Evolutionary conservation across 2,797 vertebrate species (phyloP).

Genomic region (Cuculus canorus): DNA sequence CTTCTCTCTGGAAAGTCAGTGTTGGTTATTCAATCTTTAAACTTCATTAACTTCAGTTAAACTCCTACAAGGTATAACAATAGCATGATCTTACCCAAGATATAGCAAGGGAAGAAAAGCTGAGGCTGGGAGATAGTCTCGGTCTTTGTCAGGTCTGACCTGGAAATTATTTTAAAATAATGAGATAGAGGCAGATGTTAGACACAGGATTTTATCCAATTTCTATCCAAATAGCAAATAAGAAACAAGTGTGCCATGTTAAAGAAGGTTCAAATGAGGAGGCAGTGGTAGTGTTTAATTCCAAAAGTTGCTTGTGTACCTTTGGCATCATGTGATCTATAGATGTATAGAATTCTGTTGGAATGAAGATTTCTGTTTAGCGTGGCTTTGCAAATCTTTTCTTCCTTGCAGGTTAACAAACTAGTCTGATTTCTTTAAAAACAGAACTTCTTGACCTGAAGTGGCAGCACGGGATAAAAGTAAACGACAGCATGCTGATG

Average conservation of each 20-base stretch:
- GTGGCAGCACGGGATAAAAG: not conserved
- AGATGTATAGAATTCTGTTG: not conserved
- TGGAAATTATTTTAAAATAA: not conserved
- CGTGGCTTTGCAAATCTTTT: not conserved
- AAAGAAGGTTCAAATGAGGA: not conserved
- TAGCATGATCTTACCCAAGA: not conserved
- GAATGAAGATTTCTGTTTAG: not conserved
- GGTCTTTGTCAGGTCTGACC: not conserved
- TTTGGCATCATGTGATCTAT: not conserved
- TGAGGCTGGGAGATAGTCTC: not conserved
- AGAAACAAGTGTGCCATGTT: not conserved
- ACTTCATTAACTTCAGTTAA: not conserved
- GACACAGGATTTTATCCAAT: not conserved
- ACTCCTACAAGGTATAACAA: not conserved
- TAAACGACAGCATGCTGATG: fast-evolving
- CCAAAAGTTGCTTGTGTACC: not conserved
- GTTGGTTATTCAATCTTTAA: not conserved
- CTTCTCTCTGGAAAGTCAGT: not conserved
- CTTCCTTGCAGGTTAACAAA: not conserved
- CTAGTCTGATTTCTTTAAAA: not conserved
- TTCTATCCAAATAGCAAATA: not conserved
- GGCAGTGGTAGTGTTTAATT: not conserved
- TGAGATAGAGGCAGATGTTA: not conserved
- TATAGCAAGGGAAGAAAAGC: not conserved
- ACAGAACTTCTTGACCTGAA: not conserved